Conservation (phyloP, 2,797 vertebrate species). For the Sebastiscus albofasciatus region DNA sequence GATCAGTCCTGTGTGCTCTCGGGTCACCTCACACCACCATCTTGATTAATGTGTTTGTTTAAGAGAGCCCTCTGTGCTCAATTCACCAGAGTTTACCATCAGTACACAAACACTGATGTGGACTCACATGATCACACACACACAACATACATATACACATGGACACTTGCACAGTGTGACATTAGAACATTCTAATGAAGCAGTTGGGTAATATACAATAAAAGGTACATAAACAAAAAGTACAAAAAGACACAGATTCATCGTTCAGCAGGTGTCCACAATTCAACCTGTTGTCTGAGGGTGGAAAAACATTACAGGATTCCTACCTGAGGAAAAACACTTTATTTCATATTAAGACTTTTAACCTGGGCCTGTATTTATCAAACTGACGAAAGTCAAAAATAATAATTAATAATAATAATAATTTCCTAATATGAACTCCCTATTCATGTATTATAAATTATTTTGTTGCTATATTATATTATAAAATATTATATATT, state of each 20-base stretch:
- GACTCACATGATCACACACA: background rate
- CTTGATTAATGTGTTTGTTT: constrained; percentile 72
- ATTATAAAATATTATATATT: background rate
- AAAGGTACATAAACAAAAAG: background rate
- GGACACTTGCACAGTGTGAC: background rate
- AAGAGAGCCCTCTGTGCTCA: constrained; percentile 50
- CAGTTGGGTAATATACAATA: background rate
- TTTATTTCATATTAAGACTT: background rate
- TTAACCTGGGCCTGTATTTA: background rate
- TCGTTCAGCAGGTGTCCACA: background rate
- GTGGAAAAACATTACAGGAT: background rate
- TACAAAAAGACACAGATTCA: background rate
- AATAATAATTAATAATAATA: background rate
- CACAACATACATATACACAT: background rate
- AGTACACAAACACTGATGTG: constrained; percentile 52
- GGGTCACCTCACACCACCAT: constrained; percentile 29
- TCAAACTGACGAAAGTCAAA: background rate
- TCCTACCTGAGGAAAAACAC: background rate
- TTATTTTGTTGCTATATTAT: background rate
- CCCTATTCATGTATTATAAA: background rate
- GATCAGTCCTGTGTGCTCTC: constrained; percentile 10
- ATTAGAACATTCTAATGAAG: background rate
- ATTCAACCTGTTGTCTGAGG: background rate
- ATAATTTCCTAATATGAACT: background rate
- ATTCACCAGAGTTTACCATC: constrained; percentile 40